Conservation (phyloP, 1,140 invertebrate species). For the Cydia fagiglandana region DNA sequence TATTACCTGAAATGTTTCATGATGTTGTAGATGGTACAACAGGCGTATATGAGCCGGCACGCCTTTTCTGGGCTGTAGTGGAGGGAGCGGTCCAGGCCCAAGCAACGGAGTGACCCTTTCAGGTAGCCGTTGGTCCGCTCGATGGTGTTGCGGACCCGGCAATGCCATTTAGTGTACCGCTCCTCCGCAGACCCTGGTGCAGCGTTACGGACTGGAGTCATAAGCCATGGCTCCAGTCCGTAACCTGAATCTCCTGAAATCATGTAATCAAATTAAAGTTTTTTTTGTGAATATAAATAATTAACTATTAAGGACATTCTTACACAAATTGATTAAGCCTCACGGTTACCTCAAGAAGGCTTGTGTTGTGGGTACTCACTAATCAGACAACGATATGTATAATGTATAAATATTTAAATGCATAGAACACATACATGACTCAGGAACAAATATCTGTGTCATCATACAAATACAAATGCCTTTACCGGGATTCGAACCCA, state of each 20-base stretch:
- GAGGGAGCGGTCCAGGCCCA: background rate
- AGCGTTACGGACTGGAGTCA: background rate
- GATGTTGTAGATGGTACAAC: background rate
- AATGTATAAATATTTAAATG: too few species aligned
- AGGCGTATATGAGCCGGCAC: background rate
- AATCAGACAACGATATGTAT: too few species aligned
- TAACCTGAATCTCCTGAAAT: conserved; percentile 4
- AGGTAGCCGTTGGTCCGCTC: background rate
- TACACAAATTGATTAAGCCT: too few species aligned
- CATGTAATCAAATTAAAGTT: too few species aligned
- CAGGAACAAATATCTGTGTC: too few species aligned
- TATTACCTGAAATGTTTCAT: background rate
- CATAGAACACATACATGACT: too few species aligned
- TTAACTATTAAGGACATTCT: too few species aligned
- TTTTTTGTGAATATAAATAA: too few species aligned
- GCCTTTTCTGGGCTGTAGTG: background rate
- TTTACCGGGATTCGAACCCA: too few species aligned
- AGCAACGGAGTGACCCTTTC: background rate
- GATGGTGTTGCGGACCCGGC: background rate
- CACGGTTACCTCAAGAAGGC: too few species aligned
- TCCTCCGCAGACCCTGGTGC: background rate
- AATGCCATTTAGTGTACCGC: background rate
- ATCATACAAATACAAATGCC: too few species aligned
- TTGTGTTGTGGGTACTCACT: too few species aligned
- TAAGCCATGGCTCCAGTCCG: conserved; percentile 4